phyloP scores from a whole-genome alignment of 2,797 vertebrate species.

The Coregonus ussuriensis region DNA sequence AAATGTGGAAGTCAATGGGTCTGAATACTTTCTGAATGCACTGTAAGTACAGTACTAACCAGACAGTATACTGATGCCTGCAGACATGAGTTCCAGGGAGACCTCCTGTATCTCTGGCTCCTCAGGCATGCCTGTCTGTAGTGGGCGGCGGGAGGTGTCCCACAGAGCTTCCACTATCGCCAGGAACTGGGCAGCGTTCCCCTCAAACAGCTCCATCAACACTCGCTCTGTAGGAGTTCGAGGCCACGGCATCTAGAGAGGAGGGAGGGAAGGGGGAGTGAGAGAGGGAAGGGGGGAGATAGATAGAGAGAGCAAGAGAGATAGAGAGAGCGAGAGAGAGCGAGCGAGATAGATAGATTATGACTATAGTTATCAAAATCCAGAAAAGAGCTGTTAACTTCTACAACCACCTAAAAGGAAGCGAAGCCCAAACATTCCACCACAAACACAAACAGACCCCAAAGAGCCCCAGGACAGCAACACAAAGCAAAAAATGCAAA shows the following conservation, averaged over 20 bases:
- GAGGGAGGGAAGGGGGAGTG: not conserved
- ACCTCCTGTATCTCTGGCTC: conserved; percentile 80
- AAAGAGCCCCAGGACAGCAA: too few relatives aligned
- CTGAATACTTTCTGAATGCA: too few relatives aligned
- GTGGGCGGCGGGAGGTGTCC: conserved; percentile 70
- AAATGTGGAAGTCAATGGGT: too few relatives aligned
- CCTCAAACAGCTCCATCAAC: conserved; percentile 83
- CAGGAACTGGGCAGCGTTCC: conserved; percentile 82
- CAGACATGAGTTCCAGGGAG: conserved; percentile 84
- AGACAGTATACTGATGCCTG: conserved; percentile 86
- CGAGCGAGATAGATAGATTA: not conserved
- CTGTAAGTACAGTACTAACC: conserved; percentile 65
- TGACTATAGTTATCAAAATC: too few relatives aligned
- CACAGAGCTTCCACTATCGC: conserved; percentile 86
- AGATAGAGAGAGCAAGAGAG: conserved; percentile 49
- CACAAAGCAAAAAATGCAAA: too few relatives aligned
- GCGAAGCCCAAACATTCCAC: too few relatives aligned
- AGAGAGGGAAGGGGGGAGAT: conserved; percentile 48
- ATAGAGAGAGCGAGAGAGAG: not conserved
- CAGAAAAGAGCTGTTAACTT: too few relatives aligned
- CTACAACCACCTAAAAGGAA: too few relatives aligned
- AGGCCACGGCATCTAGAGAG: conserved; percentile 79
- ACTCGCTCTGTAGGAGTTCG: conserved; percentile 78
- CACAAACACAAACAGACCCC: too few relatives aligned
- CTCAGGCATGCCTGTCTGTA: conserved; percentile 73